phyloP scores from a whole-genome alignment of 2,113 vertebrate species.

The Ginglymostoma cirratum region DNA sequence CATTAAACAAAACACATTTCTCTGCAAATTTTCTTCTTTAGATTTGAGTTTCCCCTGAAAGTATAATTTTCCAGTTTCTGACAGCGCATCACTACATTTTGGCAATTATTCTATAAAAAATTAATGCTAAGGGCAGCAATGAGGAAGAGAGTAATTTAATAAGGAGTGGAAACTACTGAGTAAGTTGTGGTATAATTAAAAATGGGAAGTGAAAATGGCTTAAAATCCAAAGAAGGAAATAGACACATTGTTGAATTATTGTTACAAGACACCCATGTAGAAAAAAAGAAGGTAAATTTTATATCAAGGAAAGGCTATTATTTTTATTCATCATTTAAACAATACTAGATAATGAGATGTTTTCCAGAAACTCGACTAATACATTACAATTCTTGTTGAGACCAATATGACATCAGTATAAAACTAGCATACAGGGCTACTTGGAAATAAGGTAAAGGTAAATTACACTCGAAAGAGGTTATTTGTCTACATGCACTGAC shows the following conservation, averaged over 20 bases:
- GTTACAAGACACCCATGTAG: not conserved
- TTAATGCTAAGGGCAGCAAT: not conserved
- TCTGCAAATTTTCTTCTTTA: not conserved
- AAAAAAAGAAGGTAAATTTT: not conserved
- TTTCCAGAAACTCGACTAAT: not conserved
- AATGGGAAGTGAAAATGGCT: slow-evolving; percentile 8
- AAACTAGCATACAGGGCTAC: not conserved
- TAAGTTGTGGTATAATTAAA: not conserved
- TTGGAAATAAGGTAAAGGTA: not conserved
- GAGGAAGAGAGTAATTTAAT: slow-evolving; percentile 23
- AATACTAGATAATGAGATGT: not conserved
- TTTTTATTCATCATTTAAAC: not conserved
- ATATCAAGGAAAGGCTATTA: not conserved
- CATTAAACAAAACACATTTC: not conserved
- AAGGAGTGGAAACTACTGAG: not conserved
- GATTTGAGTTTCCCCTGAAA: not conserved
- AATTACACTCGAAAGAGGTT: not conserved
- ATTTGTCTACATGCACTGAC: not conserved
- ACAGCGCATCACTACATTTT: not conserved
- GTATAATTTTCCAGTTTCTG: slow-evolving; percentile 13
- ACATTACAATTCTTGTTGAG: not conserved
- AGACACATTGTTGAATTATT: not conserved
- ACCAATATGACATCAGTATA: not conserved
- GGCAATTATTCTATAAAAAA: not conserved
- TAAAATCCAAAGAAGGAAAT: slow-evolving; percentile 30